Evolutionary conservation across 2,113 vertebrate genomes (phyloP), one percentile per base, ranked within the genome.

Genomic region (Trichechus manatus): DNA sequence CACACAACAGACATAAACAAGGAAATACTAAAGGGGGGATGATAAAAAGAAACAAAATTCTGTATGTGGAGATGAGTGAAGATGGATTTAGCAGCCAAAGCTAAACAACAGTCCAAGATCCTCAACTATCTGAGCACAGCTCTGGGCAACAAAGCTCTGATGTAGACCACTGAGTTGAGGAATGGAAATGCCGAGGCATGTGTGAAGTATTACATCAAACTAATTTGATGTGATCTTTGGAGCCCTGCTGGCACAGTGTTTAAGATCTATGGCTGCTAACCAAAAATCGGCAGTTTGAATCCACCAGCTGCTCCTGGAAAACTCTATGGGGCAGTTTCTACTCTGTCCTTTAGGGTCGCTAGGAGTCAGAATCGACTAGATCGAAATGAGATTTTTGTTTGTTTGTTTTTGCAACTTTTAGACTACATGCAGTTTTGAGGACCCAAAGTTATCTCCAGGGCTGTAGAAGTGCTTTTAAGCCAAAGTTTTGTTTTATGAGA

Each of bases 401-500:
- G 47, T 47, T 47, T 47, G 7, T 47, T 47, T 47, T 47, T 80
- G 36, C 27, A 93, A 91, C 66, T 89, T 94, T 93, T 91, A 10
- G 15, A 70, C 23, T 53, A 3, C 33, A 47, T 83, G 44, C 10
- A 72, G 31, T 96, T 97, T 83, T 89, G 56, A 93, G 19, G 39
- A 91, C n/a, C 19, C 14, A 47, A 31, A 64, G 7, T 93, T 97
- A 95, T 94, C 23, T 83, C 56, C 9, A 92, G 80, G 64, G 8
- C 31, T 95, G 11, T n/a, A 86, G 36, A 88, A 96, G 9, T 85
- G 9, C 13, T 95, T 82, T 80, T 87, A 86, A 94, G 56, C 5
- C 47, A 95, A 78, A n/a, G 5, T 72, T 96, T 96, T 94, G n/a
- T 92, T 94, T 97, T 79, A 96, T 93, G 63, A 47, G 22, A 91